Conservation (phyloP, 2,888 invertebrate genomes). For the Pollenia amentaria region DNA sequence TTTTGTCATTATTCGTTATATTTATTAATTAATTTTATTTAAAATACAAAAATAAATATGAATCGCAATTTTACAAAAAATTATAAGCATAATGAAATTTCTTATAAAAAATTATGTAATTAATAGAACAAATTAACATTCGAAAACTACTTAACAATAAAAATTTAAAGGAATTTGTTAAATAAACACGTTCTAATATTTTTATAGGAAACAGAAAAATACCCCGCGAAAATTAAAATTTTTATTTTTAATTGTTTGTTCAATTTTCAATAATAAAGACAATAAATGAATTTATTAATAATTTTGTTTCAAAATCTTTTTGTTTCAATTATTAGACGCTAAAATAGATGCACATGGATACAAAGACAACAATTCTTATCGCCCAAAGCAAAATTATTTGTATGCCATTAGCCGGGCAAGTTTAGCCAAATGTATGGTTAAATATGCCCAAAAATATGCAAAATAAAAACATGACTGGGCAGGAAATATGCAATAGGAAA, state of each 20-base stretch:
- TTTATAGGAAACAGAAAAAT: background rate
- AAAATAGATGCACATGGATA: background rate
- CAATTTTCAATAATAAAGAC: background rate
- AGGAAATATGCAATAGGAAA: no score
- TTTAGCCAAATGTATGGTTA: no score
- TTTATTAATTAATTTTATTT: no score
- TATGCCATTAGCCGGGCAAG: no score
- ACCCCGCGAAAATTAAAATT: background rate
- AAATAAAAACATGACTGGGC: no score
- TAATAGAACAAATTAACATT: background rate
- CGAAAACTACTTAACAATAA: slow-evolving; percentile 5
- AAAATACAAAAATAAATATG: background rate
- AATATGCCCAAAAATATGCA: no score
- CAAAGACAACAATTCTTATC: background rate
- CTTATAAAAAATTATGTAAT: slow-evolving; percentile 39
- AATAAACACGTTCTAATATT: slow-evolving; percentile 56
- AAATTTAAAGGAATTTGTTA: slow-evolving; percentile 43
- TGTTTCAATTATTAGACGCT: background rate
- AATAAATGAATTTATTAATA: background rate
- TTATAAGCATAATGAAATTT: slow-evolving; percentile 4
- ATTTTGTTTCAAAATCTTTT: background rate
- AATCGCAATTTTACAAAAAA: background rate
- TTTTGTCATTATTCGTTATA: no score
- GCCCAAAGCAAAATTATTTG: no score
- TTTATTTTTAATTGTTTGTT: background rate